These are phyloP conservation scores for Rhagoletis pomonella DNA, from an alignment of 1,140 invertebrate species.

Conservation along the genomic window DNA sequence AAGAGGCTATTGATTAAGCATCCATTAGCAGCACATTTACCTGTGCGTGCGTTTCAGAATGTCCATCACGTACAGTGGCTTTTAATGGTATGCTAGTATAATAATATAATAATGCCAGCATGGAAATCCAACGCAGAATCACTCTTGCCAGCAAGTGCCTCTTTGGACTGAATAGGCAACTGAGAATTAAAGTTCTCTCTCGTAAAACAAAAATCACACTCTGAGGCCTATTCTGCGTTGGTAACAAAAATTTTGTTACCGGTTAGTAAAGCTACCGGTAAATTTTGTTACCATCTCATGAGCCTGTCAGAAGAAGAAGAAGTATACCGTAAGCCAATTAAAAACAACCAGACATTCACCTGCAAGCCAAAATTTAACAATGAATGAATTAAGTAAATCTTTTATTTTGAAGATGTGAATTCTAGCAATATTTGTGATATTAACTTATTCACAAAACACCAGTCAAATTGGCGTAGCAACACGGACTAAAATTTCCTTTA, in stretches of 20 bases:
- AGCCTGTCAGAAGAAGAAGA: too few relatives aligned
- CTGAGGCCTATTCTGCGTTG: too few relatives aligned
- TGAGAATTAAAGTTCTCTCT: too few relatives aligned
- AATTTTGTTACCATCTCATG: too few relatives aligned
- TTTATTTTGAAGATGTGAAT: background rate
- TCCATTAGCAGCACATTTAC: background rate
- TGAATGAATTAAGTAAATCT: background rate
- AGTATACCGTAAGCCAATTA: too few relatives aligned
- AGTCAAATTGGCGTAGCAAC: background rate
- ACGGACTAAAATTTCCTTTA: background rate
- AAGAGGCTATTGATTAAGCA: background rate
- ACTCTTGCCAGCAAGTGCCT: background rate
- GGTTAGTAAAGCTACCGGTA: too few relatives aligned
- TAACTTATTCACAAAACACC: background rate
- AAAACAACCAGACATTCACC: background rate
- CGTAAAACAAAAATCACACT: too few relatives aligned
- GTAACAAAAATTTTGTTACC: too few relatives aligned
- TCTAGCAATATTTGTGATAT: background rate
- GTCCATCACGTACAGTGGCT: background rate
- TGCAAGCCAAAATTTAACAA: background rate
- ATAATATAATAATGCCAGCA: too few relatives aligned
- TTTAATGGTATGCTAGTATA: too few relatives aligned
- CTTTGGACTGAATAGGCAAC: background rate
- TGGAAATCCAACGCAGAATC: background rate
- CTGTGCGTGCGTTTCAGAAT: background rate